A percentile compares a stretch with the other conserved stretches of the same genome.
These are phyloP conservation scores for Drosophila willistoni DNA, from an alignment of 1,140 invertebrate genomes.

Conservation along the genomic window DNA sequence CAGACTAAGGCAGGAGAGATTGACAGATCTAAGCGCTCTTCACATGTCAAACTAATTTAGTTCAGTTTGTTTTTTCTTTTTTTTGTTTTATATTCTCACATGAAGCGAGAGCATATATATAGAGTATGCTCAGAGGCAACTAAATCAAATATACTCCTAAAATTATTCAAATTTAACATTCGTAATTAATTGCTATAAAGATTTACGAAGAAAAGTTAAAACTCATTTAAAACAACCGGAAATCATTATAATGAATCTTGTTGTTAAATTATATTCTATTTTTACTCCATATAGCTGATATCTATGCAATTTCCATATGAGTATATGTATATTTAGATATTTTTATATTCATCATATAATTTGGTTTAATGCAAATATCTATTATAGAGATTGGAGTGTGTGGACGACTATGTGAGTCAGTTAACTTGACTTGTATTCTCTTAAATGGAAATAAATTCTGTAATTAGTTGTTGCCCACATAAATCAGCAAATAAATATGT, in stretches of 20 bases:
- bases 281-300: not conserved
- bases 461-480: slow-evolving; percentile 72
- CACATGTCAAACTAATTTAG: slow-evolving; percentile 35
- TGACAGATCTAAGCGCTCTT: slow-evolving; percentile 19
- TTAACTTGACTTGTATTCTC: slow-evolving; percentile 38
- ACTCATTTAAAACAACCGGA: no score
- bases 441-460: slow-evolving; percentile 68
- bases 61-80: slow-evolving; percentile 5
- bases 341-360: slow-evolving; percentile 48
- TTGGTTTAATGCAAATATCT: slow-evolving; percentile 34
- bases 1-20: slow-evolving; percentile 16
- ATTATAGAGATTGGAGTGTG: slow-evolving; percentile 15
- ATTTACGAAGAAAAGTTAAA: no score
- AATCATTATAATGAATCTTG: no score
- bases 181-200: no score
- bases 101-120: slow-evolving; percentile 18
- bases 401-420: slow-evolving; percentile 34
- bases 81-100: slow-evolving; percentile 25
- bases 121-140: no score
- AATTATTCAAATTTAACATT: slow-evolving; percentile 8
- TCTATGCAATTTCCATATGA: slow-evolving; percentile 7
- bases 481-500: slow-evolving; percentile 67
- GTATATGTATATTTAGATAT: slow-evolving; percentile 15
- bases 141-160: not conserved
- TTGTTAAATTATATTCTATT: no score